These are phyloP conservation scores for Danio choprae DNA, from an alignment of 2,797 vertebrate genomes.

Conservation along the genomic window DNA sequence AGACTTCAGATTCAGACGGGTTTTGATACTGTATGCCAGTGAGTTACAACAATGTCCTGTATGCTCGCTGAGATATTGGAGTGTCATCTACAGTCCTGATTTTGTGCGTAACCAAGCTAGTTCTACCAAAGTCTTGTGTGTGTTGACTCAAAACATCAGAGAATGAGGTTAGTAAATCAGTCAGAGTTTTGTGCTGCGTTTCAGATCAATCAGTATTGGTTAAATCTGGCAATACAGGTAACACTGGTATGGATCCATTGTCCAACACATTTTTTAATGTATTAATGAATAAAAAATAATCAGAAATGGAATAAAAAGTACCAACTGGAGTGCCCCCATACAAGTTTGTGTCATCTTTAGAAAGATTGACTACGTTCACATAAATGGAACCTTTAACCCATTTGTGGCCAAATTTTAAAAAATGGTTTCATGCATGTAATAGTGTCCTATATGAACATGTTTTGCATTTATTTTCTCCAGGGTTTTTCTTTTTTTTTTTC, in stretches of 20 bases:
- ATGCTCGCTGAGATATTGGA: background rate
- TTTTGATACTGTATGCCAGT: no score
- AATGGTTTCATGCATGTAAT: no score
- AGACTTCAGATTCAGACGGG: no score
- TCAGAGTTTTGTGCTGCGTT: background rate
- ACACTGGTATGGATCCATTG: background rate
- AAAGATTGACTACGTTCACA: background rate
- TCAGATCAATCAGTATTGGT: background rate
- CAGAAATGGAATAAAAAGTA: background rate
- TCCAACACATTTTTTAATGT: no score
- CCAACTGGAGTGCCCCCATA: background rate
- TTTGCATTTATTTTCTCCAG: no score
- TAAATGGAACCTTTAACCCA: background rate
- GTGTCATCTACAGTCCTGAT: background rate
- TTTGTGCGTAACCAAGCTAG: background rate
- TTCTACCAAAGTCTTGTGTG: background rate
- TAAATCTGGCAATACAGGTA: background rate
- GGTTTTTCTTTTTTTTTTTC: no score
- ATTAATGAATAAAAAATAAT: no score
- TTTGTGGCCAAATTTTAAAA: no score
- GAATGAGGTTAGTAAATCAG: background rate
- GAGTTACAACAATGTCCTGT: no score
- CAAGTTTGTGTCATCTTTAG: background rate
- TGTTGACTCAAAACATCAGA: conserved; percentile 9
- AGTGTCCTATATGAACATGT: no score